Conservation (phyloP, 1,140 invertebrate species). For the Stratiolaelaps scimitus region DNA sequence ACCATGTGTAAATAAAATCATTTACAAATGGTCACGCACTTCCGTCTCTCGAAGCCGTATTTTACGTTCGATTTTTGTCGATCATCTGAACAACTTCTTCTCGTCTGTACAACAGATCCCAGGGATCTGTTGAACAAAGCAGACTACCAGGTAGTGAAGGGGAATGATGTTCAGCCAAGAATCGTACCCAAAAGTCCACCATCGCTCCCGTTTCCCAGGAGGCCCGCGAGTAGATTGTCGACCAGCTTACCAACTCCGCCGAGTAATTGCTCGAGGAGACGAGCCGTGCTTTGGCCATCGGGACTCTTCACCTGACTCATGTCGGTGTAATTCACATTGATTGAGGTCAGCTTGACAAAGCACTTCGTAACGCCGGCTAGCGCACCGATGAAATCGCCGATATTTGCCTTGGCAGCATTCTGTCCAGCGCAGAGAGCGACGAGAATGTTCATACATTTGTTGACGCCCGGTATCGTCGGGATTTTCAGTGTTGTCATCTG, state of each 20-base stretch:
- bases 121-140: too few species aligned
- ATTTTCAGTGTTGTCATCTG: background rate
- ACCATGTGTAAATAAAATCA: too few species aligned
- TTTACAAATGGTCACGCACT: too few species aligned
- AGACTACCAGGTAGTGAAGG: background rate
- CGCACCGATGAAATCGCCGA: background rate
- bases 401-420: background rate
- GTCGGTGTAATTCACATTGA: background rate
- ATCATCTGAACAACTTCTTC: too few species aligned
- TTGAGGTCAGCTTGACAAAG: background rate
- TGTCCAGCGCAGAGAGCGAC: background rate
- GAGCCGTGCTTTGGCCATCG: background rate
- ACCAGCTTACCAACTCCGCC: background rate
- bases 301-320: background rate
- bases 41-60: too few species aligned
- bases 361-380: slow-evolving; percentile 5
- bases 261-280: slow-evolving; percentile 6
- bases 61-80: too few species aligned
- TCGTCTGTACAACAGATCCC: too few species aligned
- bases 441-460: background rate
- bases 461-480: background rate
- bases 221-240: background rate
- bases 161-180: background rate
- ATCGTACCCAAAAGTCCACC: slow-evolving; percentile 6
- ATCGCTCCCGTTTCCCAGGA: background rate